phyloP scores from a whole-genome alignment of 1,140 invertebrate genomes.

The Aphis craccivora region DNA sequence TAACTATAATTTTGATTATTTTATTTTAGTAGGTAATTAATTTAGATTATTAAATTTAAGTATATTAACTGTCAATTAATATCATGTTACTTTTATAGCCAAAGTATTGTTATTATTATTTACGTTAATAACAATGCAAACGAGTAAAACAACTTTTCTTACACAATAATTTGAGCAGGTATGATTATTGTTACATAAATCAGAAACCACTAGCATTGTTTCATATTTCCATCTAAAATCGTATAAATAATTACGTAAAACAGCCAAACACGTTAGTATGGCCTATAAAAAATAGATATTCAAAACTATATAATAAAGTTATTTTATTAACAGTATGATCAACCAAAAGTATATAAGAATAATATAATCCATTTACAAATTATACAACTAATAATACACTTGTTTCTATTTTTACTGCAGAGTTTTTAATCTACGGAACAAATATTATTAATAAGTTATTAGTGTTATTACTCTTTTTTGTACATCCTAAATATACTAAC shows the following conservation, averaged over 20 bases:
- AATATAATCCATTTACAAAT: neutral
- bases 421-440: neutral
- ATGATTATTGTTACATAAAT: neutral
- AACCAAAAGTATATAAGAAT: neutral
- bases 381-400: neutral
- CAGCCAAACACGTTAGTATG: neutral
- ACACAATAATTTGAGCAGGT: neutral
- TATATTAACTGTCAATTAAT: neutral
- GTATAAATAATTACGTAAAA: neutral
- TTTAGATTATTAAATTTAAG: neutral
- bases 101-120: neutral
- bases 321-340: neutral
- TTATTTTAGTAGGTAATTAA: neutral
- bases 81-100: neutral
- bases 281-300: neutral
- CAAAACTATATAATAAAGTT: neutral
- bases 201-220: neutral
- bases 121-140: neutral
- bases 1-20: neutral
- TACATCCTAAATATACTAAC: neutral
- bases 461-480: rapidly evolving
- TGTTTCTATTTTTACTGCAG: neutral
- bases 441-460: neutral
- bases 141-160: neutral
- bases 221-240: neutral